These are phyloP conservation scores for Lycophotia porphyrea DNA, from an alignment of 2,888 invertebrate genomes.

Conservation along the genomic window DNA sequence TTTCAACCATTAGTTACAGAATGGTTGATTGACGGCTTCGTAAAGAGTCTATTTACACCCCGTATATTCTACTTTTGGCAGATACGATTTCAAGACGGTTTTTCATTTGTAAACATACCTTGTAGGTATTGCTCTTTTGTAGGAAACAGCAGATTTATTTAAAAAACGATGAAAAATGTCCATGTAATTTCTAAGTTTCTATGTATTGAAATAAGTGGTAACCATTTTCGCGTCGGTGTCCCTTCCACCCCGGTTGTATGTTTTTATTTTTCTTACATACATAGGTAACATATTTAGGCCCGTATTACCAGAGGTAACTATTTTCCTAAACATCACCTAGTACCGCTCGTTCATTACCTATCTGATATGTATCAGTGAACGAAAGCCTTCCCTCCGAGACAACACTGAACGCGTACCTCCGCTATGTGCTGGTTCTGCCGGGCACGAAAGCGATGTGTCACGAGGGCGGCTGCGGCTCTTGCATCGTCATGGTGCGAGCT, in stretches of 20 bases:
- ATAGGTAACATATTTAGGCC: not conserved
- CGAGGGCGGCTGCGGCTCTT: constrained; percentile 84
- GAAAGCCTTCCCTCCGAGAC: constrained; percentile 85
- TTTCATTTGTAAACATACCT: not conserved
- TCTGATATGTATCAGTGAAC: constrained; percentile 71
- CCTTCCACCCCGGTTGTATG: no score
- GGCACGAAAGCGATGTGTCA: constrained; percentile 92
- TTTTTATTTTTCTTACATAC: not conserved
- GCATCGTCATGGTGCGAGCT: constrained; percentile 83
- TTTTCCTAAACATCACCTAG: no score
- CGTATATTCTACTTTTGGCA: not conserved
- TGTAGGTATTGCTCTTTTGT: no score
- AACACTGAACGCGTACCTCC: constrained; percentile 91
- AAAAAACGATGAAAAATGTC: no score
- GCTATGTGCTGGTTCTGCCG: constrained; percentile 90
- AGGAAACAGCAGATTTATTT: no score
- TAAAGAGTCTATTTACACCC: no score
- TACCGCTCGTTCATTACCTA: not conserved
- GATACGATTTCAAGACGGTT: not conserved
- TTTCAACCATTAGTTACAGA: no score
- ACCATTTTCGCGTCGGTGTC: no score
- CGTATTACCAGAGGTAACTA: not conserved
- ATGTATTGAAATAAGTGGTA: no score
- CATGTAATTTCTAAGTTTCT: no score
- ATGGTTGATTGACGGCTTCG: no score